Percentiles rank a stretch among this genome's conserved stretches.
Conservation (phyloP, 2,888 invertebrate species). For the Julus scandinavius region DNA sequence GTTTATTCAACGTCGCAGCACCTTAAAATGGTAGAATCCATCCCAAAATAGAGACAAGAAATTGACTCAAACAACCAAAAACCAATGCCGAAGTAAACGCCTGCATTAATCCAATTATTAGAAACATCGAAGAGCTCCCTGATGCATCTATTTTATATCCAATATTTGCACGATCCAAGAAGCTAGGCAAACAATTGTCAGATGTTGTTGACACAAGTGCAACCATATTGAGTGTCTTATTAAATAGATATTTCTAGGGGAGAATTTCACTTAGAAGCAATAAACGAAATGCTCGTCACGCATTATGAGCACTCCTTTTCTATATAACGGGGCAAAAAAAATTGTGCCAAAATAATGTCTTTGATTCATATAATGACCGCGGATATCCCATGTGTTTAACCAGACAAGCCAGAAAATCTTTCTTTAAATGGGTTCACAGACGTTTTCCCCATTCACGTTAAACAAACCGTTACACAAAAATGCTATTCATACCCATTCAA, state of each 20-base stretch:
- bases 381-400: neutral
- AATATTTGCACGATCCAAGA: neutral
- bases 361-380: neutral
- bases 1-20: neutral
- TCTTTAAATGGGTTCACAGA: neutral
- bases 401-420: neutral
- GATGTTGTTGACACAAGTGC: neutral
- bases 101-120: neutral
- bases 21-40: neutral
- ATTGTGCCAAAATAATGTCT: neutral
- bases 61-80: no score
- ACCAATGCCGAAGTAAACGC: neutral
- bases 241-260: neutral
- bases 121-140: neutral
- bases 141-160: neutral
- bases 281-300: neutral
- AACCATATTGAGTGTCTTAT: conserved; percentile 12
- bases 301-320: neutral
- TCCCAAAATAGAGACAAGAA: neutral
- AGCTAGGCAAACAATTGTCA: neutral
- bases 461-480: neutral
- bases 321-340: neutral
- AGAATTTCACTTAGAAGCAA: neutral
- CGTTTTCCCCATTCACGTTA: conserved; percentile 17
- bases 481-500: neutral